Conservation (phyloP, 1,140 invertebrate genomes). For the Dermatophagoides farinae region DNA sequence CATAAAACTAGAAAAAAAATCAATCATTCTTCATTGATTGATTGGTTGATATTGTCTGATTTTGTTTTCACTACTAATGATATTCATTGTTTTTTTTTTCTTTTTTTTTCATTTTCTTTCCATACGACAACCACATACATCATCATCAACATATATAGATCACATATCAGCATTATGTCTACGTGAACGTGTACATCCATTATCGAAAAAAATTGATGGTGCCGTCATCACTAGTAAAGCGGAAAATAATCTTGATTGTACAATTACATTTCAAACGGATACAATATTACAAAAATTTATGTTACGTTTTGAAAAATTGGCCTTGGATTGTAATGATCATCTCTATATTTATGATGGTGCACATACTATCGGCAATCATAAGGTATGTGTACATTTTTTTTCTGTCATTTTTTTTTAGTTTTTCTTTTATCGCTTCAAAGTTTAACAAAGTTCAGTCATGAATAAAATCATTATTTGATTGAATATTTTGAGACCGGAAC, state of each 20-base stretch:
- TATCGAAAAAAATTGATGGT: constrained; percentile 71
- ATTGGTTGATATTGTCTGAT: too few relatives aligned
- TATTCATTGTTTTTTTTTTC: too few relatives aligned
- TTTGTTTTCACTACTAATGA: too few relatives aligned
- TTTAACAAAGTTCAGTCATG: too few relatives aligned
- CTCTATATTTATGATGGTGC: constrained; percentile 77
- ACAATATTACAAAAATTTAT: constrained; percentile 78
- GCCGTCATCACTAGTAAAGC: constrained; percentile 66
- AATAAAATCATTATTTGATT: too few relatives aligned
- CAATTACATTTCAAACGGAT: constrained; percentile 77
- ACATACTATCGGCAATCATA: constrained; percentile 58
- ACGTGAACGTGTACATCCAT: constrained; percentile 19
- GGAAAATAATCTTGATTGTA: constrained; percentile 67
- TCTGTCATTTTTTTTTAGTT: not conserved
- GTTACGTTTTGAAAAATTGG: constrained; percentile 57
- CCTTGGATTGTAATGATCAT: constrained; percentile 78
- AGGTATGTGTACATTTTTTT: constrained; percentile 37
- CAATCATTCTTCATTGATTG: too few relatives aligned
- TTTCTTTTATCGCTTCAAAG: not conserved
- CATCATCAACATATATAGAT: constrained; percentile 10
- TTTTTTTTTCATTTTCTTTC: too few relatives aligned
- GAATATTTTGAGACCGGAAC: too few relatives aligned
- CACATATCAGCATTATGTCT: constrained; percentile 20
- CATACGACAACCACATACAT: too few relatives aligned
- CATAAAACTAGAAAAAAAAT: too few relatives aligned